Percentiles rank a stretch among this genome's conserved stretches.
phyloP scores from a whole-genome alignment of 2,113 vertebrate species.

The Hemichromis elongatus region DNA sequence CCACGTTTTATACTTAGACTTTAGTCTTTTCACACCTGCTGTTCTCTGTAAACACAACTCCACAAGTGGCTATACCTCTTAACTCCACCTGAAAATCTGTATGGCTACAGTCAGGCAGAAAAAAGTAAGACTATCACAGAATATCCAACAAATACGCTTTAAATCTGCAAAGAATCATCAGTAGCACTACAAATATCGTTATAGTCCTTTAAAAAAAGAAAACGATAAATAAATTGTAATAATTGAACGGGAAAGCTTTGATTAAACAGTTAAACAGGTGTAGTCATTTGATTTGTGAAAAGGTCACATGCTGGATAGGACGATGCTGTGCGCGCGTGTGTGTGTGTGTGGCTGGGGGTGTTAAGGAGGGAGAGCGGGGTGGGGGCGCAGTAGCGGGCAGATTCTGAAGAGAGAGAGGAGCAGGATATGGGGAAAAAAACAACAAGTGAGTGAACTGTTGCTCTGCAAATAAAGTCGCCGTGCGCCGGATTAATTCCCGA shows the following conservation, averaged over 20 bases:
- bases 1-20: neutral
- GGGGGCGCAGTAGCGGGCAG: constrained; percentile 26
- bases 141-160: neutral
- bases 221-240: neutral
- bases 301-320: constrained; percentile 50
- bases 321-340: neutral
- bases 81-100: neutral
- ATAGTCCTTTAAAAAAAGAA: no score
- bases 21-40: constrained; percentile 9
- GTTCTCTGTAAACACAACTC: neutral
- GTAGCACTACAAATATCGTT: neutral
- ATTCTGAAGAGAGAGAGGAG: constrained; percentile 41
- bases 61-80: neutral
- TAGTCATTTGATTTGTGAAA: constrained; percentile 52
- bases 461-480: constrained; percentile 43
- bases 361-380: neutral
- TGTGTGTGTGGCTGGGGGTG: neutral
- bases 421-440: constrained; percentile 46
- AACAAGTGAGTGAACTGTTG: constrained; percentile 80
- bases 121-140: neutral
- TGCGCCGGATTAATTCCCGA: neutral
- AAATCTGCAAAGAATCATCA: neutral
- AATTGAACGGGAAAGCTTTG: neutral
- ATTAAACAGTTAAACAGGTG: constrained; percentile 39
- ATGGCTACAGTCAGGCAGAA: neutral